Evolutionary conservation across 2,113 vertebrate species (phyloP), one percentile per base, ranked within the genome.

Genomic region (Chloroceryle aenea): DNA sequence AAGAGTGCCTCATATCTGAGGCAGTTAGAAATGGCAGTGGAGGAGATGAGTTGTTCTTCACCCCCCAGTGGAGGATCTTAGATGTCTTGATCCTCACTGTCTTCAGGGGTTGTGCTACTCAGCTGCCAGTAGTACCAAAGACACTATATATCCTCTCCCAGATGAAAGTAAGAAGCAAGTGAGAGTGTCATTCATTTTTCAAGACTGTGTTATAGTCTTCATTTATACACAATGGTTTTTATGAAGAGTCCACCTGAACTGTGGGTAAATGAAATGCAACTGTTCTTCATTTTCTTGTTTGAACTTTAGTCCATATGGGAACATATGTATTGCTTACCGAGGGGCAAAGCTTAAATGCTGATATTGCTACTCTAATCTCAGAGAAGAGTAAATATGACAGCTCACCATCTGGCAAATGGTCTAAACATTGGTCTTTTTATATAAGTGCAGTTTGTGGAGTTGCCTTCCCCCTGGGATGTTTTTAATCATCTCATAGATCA

Each of bases 331-430:
- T 92, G 53, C 85, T 79, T 89, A 93, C 87, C 76, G 74, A 95
- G 74, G 81, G 85, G 74, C 91, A 96, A 92, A 96, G 74, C 74
- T 96, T 96, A 94, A 95, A 93, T 34, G 78, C 58, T 87, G 74
- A 85, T 94, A 94, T 43, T 87, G 93, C 71, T 93, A 76, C 71
- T 94, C 53, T 91, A 42, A 69, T 94, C 78, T 93, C 75, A 53
- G 38, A 84, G 74, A 95, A 95, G 89, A 89, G 71, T 91, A 96
- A 95, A 89, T 94, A 90, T 91, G 89, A 96, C 91, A 96, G 87
- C 69, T 91, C 81, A 91, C 87, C 93, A 94, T 94, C 90, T 94
- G 91, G 75, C 82, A 85, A 95, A 93, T 13, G n/a, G 76, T 90
- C 92, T 93, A 94, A 96, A 89, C 81, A 89, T 91, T 85, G 85